Percentiles rank a stretch among this genome's conserved stretches.
Conservation (phyloP, 2,113 vertebrate genomes). For the Zootoca vivipara region DNA sequence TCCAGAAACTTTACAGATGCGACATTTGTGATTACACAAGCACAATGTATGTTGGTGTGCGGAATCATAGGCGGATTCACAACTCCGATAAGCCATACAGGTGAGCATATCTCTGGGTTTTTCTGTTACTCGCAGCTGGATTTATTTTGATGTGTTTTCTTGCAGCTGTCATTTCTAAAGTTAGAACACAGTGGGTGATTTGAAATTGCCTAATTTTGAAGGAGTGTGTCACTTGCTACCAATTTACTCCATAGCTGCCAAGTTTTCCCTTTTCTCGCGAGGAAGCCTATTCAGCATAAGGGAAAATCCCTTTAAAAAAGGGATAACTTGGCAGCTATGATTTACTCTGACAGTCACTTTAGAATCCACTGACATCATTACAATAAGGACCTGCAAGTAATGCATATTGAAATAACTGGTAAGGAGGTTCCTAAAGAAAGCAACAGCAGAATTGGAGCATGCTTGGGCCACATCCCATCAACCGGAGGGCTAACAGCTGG, state of each 20-base stretch:
- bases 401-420: neutral
- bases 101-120: slow-evolving; percentile 67
- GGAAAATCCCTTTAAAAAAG: too few relatives aligned
- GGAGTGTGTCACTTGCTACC: neutral
- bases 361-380: neutral
- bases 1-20: slow-evolving; percentile 89
- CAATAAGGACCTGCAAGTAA: neutral
- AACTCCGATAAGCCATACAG: slow-evolving; percentile 96
- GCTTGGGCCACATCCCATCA: too few relatives aligned
- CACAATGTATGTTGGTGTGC: slow-evolving; percentile 91
- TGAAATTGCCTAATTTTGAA: neutral
- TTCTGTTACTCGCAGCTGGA: neutral
- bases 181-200: neutral
- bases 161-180: neutral
- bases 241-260: too few relatives aligned
- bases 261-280: too few relatives aligned
- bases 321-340: too few relatives aligned
- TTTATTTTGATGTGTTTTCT: neutral
- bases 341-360: neutral
- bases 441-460: too few relatives aligned
- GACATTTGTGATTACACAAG: slow-evolving; percentile 95
- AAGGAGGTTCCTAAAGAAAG: neutral
- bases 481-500: too few relatives aligned
- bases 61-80: slow-evolving; percentile 95
- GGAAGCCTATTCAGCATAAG: too few relatives aligned